Percentiles rank a stretch among this genome's conserved stretches.
These are phyloP conservation scores for Enteromius paludinosus DNA, from an alignment of 2,797 vertebrate species.

Conservation along the genomic window DNA sequence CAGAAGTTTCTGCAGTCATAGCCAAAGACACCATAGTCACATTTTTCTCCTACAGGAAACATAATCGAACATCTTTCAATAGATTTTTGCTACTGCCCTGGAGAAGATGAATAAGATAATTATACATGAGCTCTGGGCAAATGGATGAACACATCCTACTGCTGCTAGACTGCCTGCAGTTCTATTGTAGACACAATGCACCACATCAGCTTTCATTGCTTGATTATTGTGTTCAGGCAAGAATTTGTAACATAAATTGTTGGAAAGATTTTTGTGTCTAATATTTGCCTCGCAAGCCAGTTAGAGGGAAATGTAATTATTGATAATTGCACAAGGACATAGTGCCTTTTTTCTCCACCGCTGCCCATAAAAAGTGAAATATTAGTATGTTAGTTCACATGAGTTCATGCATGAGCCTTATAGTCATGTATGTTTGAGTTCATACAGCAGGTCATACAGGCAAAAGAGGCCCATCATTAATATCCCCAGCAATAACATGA, in stretches of 20 bases:
- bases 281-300: constrained; percentile 49
- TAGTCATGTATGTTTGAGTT: constrained; percentile 54
- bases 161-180: constrained; percentile 27
- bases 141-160: constrained; percentile 22
- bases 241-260: constrained; percentile 43
- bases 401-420: constrained; percentile 53
- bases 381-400: constrained; percentile 33
- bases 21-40: neutral
- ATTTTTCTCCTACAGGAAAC: constrained; percentile 25
- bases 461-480: constrained; percentile 43
- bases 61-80: constrained; percentile 19
- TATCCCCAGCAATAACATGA: constrained; percentile 29
- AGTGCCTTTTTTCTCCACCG: constrained; percentile 38
- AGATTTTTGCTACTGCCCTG: constrained; percentile 23
- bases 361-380: constrained; percentile 62
- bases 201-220: constrained; percentile 36
- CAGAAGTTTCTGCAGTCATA: neutral
- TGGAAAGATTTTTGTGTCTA: constrained; percentile 40
- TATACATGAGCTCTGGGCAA: constrained; percentile 21
- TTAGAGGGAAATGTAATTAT: constrained; percentile 56
- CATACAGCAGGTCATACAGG: constrained; percentile 32
- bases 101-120: constrained; percentile 48
- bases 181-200: constrained; percentile 16
- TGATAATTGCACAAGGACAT: constrained; percentile 49
- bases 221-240: constrained; percentile 27